phyloP scores from a whole-genome alignment of 2,888 invertebrate species.

The Clusia tigrina region DNA sequence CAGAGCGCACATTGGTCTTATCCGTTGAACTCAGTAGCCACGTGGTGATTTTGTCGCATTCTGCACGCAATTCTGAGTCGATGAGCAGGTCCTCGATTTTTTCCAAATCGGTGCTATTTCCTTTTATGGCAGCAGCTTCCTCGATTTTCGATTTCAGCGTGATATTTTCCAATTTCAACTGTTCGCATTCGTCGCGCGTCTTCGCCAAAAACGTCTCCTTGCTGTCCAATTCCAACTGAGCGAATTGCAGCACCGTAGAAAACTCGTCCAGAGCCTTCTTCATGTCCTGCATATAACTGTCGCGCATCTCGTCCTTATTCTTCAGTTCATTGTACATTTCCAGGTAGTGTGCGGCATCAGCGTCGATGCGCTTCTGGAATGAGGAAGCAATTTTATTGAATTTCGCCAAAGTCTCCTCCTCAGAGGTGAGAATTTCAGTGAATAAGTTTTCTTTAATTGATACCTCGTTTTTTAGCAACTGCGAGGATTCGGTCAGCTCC shows the following conservation, averaged over 20 bases:
- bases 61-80: constrained; percentile 57
- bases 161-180: constrained; percentile 62
- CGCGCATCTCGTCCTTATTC: constrained; percentile 62
- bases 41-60: constrained; percentile 60
- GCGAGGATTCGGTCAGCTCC: constrained; percentile 54
- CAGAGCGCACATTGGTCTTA: constrained; percentile 54
- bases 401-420: constrained; percentile 63
- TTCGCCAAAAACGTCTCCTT: constrained; percentile 59
- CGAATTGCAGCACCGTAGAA: constrained; percentile 62
- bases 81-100: constrained; percentile 58
- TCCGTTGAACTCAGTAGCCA: constrained; percentile 57
- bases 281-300: constrained; percentile 64
- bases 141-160: constrained; percentile 59
- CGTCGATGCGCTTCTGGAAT: constrained; percentile 64
- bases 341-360: constrained; percentile 61
- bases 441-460: constrained; percentile 62
- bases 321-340: constrained; percentile 62
- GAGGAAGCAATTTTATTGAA: constrained; percentile 65
- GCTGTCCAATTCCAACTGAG: constrained; percentile 61
- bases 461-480: constrained; percentile 61
- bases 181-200: constrained; percentile 61
- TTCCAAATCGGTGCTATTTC: constrained; percentile 56
- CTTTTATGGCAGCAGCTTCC: constrained; percentile 47
- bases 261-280: constrained; percentile 64
- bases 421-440: constrained; percentile 61